Evolutionary conservation across 1,140 invertebrate genomes (phyloP), one percentile per base, ranked within the genome.

Genomic region (Drosophila leontia): DNA sequence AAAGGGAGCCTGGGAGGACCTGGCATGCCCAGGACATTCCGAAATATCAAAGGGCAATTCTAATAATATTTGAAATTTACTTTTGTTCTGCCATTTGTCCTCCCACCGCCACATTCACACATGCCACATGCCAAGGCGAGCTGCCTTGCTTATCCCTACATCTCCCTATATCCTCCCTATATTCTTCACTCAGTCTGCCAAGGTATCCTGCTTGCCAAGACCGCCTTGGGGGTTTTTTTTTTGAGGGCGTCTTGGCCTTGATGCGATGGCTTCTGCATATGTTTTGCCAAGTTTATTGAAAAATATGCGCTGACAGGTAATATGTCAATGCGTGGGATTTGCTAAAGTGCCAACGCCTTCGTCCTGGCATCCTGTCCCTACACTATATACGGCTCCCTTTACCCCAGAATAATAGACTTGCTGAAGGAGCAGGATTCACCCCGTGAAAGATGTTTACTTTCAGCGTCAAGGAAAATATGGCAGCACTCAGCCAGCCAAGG

Each of bases 281-380:
- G 84, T 90, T 88, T 88, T 84, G 80, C 81, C 80, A 90, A 88
- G 82, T 88, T 91, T 91, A 91, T 91, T 91, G 88, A 91, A 91
- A 91, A 91, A 91, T 82, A 80, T 80, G 82, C 84, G 76, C 81
- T 91, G 88, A 91, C 88, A 91, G 88, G 88, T 91, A 91, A 88
- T 91, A 91, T 91, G 84, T 91, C 88, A 91, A 88, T 85, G 85
- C 75, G 85, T 90, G 83, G 83, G 83, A 86, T 86, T 86, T 83
- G 70, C 74, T 75, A 78, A 87, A 87, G 84, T 90, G 78, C 77
- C 75, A 75, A 65, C 80, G 69, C 51, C 55, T 50, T 32, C 74
- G 42, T 60, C 32, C 55, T 71, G 29, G n/a, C 68, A 35, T 64
- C 35, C 51, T 23, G 32, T 13, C 26, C 42, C 12, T 15, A 48